Evolutionary conservation across 2,888 invertebrate genomes (phyloP), one percentile per base, ranked within the genome.

Genomic region (Oxystoma pomonae): DNA sequence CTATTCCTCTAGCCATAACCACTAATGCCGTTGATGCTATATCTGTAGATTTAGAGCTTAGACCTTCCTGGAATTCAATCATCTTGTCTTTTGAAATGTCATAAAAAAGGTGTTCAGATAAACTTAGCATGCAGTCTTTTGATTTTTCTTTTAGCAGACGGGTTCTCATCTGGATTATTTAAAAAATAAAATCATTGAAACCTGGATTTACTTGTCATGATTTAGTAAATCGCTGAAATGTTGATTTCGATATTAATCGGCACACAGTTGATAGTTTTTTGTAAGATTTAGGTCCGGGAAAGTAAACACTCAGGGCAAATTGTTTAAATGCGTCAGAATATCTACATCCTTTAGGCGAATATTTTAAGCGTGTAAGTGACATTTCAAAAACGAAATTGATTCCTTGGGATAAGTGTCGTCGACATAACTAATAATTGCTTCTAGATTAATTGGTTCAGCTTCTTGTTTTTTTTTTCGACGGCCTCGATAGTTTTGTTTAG

Each of bases 251-350:
- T 55, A 68, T 69, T 57, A 70, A 59, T 20, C 59, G 50, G 22
- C 64, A 69, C 2, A 63, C 56, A 21, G 65, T 65, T 19, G 57
- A 16, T 20, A 70, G 49, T 58, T 62, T 58, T 53, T 55, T 63
- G 51, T 71, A 72, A 12, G 65, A 63, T 67, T 67, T 65, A 3
- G 69, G 71, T 2, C 67, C 67, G 17, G 68, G 50, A 60, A 70
- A 69, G 58, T 68, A 67, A 7, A 68, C 2, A n/a, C 22, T 65
- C 52, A 69, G 57, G 18, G 65, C 62, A 63, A 65, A 68, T 50
- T 69, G 65, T 55, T 69, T 67, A 57, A 61, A 69, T 62, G 69
- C 63, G n/a, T 62, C 59, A 1, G 60, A 59, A 56, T 67, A 68
- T 59, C 68, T 61, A 57, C 59, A 53, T n/a, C 61, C 58, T 53